phyloP scores from a whole-genome alignment of 2,113 vertebrate genomes.

The Notothenia coriiceps region DNA sequence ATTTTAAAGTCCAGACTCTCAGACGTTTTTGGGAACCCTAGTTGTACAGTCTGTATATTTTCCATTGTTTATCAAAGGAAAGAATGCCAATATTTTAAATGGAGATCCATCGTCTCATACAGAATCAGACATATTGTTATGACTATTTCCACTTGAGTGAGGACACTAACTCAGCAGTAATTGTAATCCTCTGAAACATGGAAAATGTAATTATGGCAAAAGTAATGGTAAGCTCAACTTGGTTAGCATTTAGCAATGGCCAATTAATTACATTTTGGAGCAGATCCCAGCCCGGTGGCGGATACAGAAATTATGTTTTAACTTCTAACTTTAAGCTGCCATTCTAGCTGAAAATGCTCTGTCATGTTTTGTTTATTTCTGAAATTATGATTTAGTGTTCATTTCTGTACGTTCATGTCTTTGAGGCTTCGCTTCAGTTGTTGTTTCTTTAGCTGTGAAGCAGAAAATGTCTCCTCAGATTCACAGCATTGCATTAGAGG shows the following conservation, averaged over 20 bases:
- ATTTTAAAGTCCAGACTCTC: background rate
- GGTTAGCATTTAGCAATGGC: too few species aligned
- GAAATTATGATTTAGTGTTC: background rate
- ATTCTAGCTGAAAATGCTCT: background rate
- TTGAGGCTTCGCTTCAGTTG: background rate
- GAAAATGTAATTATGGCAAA: background rate
- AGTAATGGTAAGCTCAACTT: background rate
- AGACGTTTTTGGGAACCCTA: background rate
- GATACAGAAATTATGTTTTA: too few species aligned
- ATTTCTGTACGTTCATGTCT: background rate
- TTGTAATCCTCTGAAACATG: conserved; percentile 4
- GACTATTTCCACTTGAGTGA: background rate
- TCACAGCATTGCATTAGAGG: too few species aligned
- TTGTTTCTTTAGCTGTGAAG: too few species aligned
- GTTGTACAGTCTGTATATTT: background rate
- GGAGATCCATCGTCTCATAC: background rate
- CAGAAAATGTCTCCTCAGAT: too few species aligned
- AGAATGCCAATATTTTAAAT: background rate
- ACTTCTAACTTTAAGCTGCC: too few species aligned
- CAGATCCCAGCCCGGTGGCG: too few species aligned
- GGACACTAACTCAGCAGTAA: background rate
- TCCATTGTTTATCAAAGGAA: background rate
- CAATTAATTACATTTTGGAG: too few species aligned
- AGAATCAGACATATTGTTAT: background rate
- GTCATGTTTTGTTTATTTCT: background rate